A percentile compares a stretch with the other conserved stretches of the same genome.
These are phyloP conservation scores for Polyommatus icarus DNA, from an alignment of 2,888 invertebrate species.

Conservation along the genomic window DNA sequence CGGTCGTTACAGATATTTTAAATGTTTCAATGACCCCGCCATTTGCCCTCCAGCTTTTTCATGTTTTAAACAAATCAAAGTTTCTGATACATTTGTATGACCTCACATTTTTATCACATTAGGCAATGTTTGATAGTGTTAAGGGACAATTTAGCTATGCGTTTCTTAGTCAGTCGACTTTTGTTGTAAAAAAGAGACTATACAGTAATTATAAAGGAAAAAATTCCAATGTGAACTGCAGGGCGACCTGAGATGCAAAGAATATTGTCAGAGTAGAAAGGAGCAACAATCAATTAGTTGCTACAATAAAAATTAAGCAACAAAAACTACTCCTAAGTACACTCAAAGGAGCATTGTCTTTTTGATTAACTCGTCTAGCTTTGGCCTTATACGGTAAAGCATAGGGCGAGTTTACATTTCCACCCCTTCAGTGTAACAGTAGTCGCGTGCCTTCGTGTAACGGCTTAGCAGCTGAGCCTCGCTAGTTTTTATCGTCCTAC, in stretches of 20 bases:
- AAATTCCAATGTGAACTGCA: neutral
- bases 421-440: constrained; percentile 17
- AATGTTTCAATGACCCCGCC: constrained; percentile 7
- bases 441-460: constrained; percentile 65
- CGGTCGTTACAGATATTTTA: constrained; percentile 16
- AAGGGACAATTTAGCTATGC: neutral
- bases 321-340: constrained; percentile 19
- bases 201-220: neutral
- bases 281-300: constrained; percentile 11
- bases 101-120: neutral
- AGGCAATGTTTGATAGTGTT: neutral
- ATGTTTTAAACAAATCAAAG: neutral
- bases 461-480: constrained; percentile 71
- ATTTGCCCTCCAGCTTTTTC: neutral
- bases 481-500: constrained; percentile 54
- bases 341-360: constrained; percentile 17
- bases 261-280: neutral
- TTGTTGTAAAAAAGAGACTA: neutral
- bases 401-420: constrained; percentile 16
- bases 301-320: constrained; percentile 26
- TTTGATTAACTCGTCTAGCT: constrained; percentile 30
- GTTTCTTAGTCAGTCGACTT: neutral
- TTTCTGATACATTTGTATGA: neutral
- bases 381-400: constrained; percentile 5
- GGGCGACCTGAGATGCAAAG: neutral